Evolutionary conservation across 2,113 vertebrate species (phyloP).

Genomic region (Elachura formosa): DNA sequence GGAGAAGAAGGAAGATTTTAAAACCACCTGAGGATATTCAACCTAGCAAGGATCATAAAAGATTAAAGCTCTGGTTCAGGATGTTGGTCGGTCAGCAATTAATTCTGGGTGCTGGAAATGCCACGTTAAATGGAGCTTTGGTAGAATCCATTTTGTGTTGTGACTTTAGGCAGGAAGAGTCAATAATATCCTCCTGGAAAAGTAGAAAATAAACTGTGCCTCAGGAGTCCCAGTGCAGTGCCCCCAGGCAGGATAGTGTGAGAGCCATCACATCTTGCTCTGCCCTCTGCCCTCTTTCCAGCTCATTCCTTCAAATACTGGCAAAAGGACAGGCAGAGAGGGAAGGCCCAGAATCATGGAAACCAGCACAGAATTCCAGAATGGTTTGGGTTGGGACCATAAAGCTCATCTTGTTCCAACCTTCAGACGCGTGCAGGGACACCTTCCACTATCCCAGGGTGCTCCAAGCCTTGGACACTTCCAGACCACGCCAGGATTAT

Average conservation of each 20-base stretch:
- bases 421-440: background rate
- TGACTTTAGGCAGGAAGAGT: background rate
- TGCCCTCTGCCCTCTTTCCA: background rate
- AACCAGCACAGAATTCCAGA: rapidly evolving
- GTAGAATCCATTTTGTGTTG: background rate
- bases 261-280: background rate
- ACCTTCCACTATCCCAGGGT: background rate
- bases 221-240: rapidly evolving
- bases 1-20: background rate
- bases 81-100: background rate
- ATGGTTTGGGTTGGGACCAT: background rate
- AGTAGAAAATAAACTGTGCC: background rate
- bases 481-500: background rate
- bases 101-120: background rate
- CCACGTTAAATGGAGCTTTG: background rate
- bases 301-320: background rate
- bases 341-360: background rate
- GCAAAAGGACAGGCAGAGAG: background rate
- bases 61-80: background rate
- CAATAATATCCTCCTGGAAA: background rate
- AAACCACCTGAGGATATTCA: background rate
- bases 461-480: background rate
- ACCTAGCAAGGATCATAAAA: background rate
- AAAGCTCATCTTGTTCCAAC: no score
- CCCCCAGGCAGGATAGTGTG: background rate